Conservation (phyloP, 1,140 invertebrate genomes). For the Drosophila ercepeae region DNA sequence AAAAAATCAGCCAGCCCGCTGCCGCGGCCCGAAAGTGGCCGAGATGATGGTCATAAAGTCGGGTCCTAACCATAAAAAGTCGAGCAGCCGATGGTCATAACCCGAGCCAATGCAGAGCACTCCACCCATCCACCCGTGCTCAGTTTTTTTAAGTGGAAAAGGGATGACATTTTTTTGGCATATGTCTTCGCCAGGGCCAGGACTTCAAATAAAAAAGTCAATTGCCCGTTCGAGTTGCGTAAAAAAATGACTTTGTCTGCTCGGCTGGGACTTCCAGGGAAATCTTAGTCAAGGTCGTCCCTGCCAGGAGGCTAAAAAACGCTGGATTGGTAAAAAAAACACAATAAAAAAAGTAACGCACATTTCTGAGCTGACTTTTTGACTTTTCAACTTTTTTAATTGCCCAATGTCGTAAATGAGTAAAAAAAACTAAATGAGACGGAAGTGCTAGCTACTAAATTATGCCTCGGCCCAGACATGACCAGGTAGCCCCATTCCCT, state of each 20-base stretch:
- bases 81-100: constrained; percentile 62
- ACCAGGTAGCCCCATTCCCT: constrained; percentile 33
- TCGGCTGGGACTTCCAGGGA: constrained; percentile 28
- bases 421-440: constrained; percentile 47
- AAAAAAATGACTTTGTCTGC: constrained; percentile 43
- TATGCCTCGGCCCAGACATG: constrained; percentile 3
- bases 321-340: constrained; percentile 39
- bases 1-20: constrained; percentile 54
- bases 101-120: constrained; percentile 58
- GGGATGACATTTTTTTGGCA: constrained; percentile 53
- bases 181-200: constrained; percentile 33
- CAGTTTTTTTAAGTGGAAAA: constrained; percentile 72
- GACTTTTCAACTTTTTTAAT: constrained; percentile 79
- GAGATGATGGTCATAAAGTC: constrained; percentile 54
- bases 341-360: constrained; percentile 49
- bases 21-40: constrained; percentile 20
- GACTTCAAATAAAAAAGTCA: constrained; percentile 68
- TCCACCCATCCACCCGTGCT: constrained; percentile 1
- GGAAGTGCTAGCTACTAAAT: constrained; percentile 64
- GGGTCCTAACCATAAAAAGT: constrained; percentile 66
- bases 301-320: constrained; percentile 28
- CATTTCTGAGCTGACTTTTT: constrained; percentile 66
- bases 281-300: constrained; percentile 52
- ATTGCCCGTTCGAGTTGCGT: constrained; percentile 60
- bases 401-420: constrained; percentile 61